Evolutionary conservation across 2,888 invertebrate genomes (phyloP), one percentile per base, ranked within the genome.

Genomic region (Eumerus sabulonum): DNA sequence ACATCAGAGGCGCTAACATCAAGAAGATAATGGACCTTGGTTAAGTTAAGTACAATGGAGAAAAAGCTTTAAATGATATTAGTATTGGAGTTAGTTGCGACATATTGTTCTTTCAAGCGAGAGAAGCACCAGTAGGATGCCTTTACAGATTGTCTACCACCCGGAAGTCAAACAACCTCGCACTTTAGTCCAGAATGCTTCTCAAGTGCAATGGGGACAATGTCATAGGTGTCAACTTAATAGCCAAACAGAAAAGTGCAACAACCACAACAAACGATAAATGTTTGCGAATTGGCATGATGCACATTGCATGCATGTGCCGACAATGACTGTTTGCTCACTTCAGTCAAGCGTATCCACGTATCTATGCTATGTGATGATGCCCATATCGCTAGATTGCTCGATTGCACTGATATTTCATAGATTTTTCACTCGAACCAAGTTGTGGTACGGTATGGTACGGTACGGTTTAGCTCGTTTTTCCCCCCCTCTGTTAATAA

Each of bases 401-500:
- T 7, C 27, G 42, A 42, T 42, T 13, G 42, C 42, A 42, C 42
- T 42, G 42, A 42, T 42, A 42, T 42, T 42, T 42, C 42, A 42
- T 42, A 13, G 42, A 42, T 42, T 42, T 42, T 42, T 42, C 42
- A 12, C 42, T 27, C 27, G 27, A 2, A 27, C 27, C 27, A 7
- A 27, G 50, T 51, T 35, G 35, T 54, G 44, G 44, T 12, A 13
- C n/a, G 11, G 53, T 36, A 36, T 53, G 44, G 64, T 36, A 53
- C 53, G 35, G 45, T 45, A 17, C 17, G 36, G 27, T 27, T 27
- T 27, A 4, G 27, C 7, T 27, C 19, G 38, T 71, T 71, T 50
- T 44, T 62, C 36, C 53, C 36, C 40, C 47, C 36, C 53, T 50
- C 40, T 56, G 19, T 74, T 57, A 57, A 68, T 68, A 76, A 76